Conservation (phyloP, 2,888 invertebrate species). For the Xanthostigma xanthostigma region DNA sequence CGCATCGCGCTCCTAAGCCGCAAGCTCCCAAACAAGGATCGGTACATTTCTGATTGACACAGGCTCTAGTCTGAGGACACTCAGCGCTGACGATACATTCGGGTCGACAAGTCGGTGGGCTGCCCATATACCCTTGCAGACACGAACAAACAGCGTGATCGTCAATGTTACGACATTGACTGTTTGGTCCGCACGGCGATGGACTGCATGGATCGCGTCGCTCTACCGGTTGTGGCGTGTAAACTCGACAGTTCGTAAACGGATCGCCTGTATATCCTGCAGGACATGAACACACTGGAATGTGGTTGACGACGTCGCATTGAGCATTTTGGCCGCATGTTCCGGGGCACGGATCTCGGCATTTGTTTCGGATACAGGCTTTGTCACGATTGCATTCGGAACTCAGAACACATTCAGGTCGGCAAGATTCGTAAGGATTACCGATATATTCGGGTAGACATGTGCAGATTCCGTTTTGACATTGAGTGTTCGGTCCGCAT, state of each 20-base stretch:
- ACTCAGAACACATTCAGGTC: conserved; percentile 55
- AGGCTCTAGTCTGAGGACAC: conserved; percentile 33
- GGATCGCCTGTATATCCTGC: conserved; percentile 54
- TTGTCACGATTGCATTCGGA: conserved; percentile 47
- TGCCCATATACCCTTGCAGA: conserved; percentile 33
- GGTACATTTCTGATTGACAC: conserved; percentile 36
- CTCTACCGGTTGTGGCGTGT: conserved; percentile 17
- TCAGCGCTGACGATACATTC: conserved; percentile 36
- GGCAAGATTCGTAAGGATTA: conserved; percentile 50
- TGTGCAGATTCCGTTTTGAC: conserved; percentile 44
- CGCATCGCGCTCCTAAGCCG: conserved; percentile 35
- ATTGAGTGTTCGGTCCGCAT: conserved; percentile 59
- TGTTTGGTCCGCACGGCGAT: conserved; percentile 38
- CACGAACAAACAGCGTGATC: conserved; percentile 36
- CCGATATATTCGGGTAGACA: conserved; percentile 47
- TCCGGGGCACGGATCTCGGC: conserved; percentile 51
- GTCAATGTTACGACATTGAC: conserved; percentile 34
- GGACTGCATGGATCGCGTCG: conserved; percentile 30
- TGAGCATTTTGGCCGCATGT: conserved; percentile 54
- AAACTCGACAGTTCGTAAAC: conserved; percentile 29
- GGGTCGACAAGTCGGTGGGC: conserved; percentile 37
- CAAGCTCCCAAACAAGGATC: conserved; percentile 41
- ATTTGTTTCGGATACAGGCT: conserved; percentile 52
- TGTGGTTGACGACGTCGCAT: conserved; percentile 57
- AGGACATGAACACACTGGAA: conserved; percentile 55